Conservation (phyloP, 2,113 vertebrate species). For the Corydoras maculifer region DNA sequence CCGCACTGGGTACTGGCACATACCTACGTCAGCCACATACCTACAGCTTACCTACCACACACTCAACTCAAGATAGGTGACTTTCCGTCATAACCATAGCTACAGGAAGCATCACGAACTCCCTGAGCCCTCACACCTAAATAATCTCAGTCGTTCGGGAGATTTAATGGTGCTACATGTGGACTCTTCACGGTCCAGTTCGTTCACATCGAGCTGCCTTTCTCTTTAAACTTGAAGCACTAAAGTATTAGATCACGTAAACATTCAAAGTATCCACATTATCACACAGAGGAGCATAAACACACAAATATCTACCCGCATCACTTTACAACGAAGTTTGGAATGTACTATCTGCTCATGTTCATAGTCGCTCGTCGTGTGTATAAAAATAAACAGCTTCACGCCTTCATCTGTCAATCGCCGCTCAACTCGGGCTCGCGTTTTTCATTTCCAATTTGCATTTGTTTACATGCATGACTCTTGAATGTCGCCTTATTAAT, state of each 20-base stretch:
- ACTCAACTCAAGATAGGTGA: no score
- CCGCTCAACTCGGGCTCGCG: no score
- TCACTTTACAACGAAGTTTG: constrained; percentile 3
- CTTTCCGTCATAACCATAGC: no score
- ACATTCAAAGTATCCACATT: constrained; percentile 10
- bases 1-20: no score
- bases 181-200: constrained; percentile 2
- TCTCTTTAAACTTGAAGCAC: constrained; percentile 14
- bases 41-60: no score
- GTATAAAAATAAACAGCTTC: no score
- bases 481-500: constrained; percentile 38
- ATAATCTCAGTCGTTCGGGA: no score
- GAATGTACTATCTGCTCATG: constrained; percentile 25
- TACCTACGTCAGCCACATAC: no score
- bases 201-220: constrained; percentile 8
- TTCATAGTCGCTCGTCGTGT: constrained; percentile 6
- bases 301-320: background rate
- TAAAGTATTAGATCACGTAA: background rate
- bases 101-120: no score
- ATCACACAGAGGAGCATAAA: background rate
- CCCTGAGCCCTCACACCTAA: no score
- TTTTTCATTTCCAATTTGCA: constrained; percentile 1
- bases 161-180: constrained; percentile 26
- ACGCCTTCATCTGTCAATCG: no score
- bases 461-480: constrained; percentile 42